These are phyloP conservation scores for Leuctra nigra DNA, from an alignment of 2,888 invertebrate genomes.

Conservation along the genomic window DNA sequence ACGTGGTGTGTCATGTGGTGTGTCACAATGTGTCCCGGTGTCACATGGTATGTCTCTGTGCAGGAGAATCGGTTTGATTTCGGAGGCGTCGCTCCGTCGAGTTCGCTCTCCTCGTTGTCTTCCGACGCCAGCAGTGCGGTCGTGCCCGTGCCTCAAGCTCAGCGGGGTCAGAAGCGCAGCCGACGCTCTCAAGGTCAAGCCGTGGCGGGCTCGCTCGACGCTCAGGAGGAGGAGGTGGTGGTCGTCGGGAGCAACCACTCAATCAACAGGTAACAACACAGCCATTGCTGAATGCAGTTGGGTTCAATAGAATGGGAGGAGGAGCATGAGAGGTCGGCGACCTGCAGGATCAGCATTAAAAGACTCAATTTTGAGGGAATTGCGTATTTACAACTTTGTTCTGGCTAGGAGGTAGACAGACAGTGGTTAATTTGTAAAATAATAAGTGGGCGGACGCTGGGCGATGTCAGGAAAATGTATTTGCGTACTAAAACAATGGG, in stretches of 20 bases:
- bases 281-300: neutral
- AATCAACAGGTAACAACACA: neutral
- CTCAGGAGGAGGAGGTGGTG: neutral
- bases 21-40: too few relatives aligned
- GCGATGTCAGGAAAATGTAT: too few relatives aligned
- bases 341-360: neutral
- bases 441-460: too few relatives aligned
- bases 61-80: slow-evolving; percentile 14
- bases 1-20: too few relatives aligned
- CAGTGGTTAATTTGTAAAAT: too few relatives aligned
- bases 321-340: neutral
- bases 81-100: neutral
- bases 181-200: neutral
- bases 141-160: neutral
- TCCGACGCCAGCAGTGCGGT: neutral
- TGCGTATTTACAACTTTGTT: too few relatives aligned
- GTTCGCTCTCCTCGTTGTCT: neutral
- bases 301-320: neutral
- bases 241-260: slow-evolving; percentile 1
- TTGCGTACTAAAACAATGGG: too few relatives aligned
- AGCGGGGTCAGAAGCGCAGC: neutral
- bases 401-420: too few relatives aligned
- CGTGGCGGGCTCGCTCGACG: neutral
- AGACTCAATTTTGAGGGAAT: too few relatives aligned
- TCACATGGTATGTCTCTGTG: neutral